phyloP scores from a whole-genome alignment of 2,113 vertebrate genomes.

The Mirza zaza region DNA sequence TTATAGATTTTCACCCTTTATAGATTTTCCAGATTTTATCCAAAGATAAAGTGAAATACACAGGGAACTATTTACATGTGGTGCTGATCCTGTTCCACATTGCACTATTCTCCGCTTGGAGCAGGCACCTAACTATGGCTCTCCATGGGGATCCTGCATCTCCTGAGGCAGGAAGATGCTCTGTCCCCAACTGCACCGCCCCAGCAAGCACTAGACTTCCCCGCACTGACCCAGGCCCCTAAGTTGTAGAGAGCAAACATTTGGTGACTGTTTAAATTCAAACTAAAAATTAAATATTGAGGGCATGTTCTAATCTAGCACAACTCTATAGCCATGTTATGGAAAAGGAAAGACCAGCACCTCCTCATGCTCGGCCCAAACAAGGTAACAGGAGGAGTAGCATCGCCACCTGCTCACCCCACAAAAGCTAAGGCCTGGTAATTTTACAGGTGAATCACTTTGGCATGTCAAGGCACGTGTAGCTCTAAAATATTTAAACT shows the following conservation, averaged over 20 bases:
- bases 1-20: background rate
- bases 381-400: background rate
- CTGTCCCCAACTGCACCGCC: accelerated
- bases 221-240: background rate
- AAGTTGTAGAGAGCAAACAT: background rate
- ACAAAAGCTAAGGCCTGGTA: background rate
- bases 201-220: background rate
- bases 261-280: background rate
- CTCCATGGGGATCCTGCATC: background rate
- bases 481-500: background rate
- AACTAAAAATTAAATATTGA: background rate
- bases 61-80: background rate
- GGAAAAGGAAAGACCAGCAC: background rate
- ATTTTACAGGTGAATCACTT: background rate
- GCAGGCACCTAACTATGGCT: accelerated
- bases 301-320: no score
- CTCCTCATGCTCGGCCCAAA: background rate
- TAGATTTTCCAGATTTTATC: background rate
- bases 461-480: background rate
- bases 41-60: background rate
- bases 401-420: background rate
- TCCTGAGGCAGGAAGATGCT: background rate
- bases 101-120: background rate
- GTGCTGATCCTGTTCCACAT: background rate
- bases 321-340: background rate